phyloP scores from a whole-genome alignment of 2,888 invertebrate genomes.

The Philopedon plagiatum region DNA sequence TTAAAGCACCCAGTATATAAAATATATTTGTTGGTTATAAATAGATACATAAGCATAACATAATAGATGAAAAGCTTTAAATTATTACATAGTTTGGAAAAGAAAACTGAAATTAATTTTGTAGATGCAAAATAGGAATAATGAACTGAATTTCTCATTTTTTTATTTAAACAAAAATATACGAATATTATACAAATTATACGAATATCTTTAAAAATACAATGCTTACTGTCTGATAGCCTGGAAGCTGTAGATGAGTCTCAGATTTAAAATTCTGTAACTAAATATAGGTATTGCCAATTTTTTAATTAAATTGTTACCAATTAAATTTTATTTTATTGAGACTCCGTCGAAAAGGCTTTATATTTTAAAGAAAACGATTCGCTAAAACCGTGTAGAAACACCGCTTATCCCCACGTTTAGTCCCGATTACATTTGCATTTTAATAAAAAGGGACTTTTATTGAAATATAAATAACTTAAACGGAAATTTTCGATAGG shows the following conservation, averaged over 20 bases:
- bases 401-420: constrained; percentile 8
- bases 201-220: too few species aligned
- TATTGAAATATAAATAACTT: constrained; percentile 22
- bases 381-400: constrained; percentile 2
- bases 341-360: background rate
- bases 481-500: constrained; percentile 13
- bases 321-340: background rate
- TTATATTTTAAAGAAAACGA: background rate
- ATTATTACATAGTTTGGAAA: too few species aligned
- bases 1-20: too few species aligned
- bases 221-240: too few species aligned
- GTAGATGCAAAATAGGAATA: too few species aligned
- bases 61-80: too few species aligned
- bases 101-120: too few species aligned
- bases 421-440: constrained; percentile 24
- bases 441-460: constrained; percentile 19
- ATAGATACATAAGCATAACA: too few species aligned
- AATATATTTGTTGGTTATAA: too few species aligned
- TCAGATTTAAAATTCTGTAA: background rate
- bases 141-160: too few species aligned
- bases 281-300: background rate
- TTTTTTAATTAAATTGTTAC: background rate
- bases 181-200: too few species aligned
- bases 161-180: too few species aligned
- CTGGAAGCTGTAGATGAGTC: background rate